These are phyloP conservation scores for Dryobotodes eremita DNA, from an alignment of 2,888 invertebrate species.

Conservation along the genomic window DNA sequence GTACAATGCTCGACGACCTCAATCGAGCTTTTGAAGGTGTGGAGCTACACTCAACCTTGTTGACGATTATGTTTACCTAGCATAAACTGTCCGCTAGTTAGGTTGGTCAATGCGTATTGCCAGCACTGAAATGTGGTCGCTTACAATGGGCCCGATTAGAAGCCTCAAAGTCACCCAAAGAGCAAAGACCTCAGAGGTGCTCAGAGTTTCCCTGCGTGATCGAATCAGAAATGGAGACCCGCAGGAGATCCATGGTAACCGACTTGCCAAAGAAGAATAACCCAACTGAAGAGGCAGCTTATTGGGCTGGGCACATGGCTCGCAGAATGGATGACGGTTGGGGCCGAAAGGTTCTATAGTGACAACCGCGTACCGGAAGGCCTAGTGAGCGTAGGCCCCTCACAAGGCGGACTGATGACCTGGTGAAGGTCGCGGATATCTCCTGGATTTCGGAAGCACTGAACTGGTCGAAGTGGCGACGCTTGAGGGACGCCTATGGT, in stretches of 20 bases:
- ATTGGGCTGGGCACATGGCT: not conserved
- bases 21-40: not conserved
- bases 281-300: not conserved
- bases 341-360: slow-evolving; percentile 3
- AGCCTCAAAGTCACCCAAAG: not conserved
- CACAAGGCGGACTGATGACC: slow-evolving; percentile 27
- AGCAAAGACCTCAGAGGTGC: not conserved
- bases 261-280: not conserved
- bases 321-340: not conserved
- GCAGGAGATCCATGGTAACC: not conserved
- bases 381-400: slow-evolving; percentile 20
- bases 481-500: not conserved
- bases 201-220: not conserved
- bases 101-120: too few relatives aligned
- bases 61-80: not conserved
- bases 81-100: not conserved
- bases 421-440: slow-evolving; percentile 3
- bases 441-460: slow-evolving; percentile 24
- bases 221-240: not conserved
- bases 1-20: not conserved
- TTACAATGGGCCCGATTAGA: not conserved
- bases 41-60: not conserved
- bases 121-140: not conserved
- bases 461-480: slow-evolving; percentile 19
- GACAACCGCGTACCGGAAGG: slow-evolving; percentile 27